phyloP scores from a whole-genome alignment of 2,113 vertebrate species.

The Cacatua alba region DNA sequence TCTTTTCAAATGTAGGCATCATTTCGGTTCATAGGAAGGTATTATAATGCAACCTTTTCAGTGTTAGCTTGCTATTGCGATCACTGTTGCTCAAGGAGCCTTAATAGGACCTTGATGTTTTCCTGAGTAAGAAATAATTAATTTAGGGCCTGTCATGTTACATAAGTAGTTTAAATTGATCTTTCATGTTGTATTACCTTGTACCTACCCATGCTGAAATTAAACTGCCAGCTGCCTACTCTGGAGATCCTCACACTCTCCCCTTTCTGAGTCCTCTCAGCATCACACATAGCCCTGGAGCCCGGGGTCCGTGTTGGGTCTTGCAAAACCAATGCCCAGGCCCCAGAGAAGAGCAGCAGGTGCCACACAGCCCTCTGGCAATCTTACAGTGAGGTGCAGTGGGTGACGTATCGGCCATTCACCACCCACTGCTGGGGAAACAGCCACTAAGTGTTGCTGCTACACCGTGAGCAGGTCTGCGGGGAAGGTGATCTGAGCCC shows the following conservation, averaged over 20 bases:
- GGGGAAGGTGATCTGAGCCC: not conserved
- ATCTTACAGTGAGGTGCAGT: not conserved
- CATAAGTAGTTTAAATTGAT: slow-evolving; percentile 38
- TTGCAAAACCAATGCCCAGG: not conserved
- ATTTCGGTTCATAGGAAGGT: not conserved
- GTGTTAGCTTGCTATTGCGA: not conserved
- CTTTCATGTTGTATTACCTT: slow-evolving; percentile 49
- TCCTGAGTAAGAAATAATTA: slow-evolving; percentile 40
- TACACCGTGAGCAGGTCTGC: not conserved
- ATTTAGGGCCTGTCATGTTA: slow-evolving; percentile 34
- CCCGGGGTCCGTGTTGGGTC: not conserved
- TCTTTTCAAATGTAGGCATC: not conserved
- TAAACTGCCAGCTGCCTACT: not conserved
- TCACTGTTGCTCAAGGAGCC: not conserved
- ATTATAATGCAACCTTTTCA: not conserved
- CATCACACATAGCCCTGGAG: not conserved
- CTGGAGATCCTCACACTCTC: not conserved
- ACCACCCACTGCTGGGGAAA: not conserved
- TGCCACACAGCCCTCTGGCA: not conserved
- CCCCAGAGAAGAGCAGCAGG: not conserved
- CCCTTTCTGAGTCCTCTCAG: not conserved
- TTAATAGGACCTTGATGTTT: slow-evolving; percentile 42
- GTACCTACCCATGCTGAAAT: slow-evolving; percentile 2
- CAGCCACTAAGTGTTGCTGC: not conserved
- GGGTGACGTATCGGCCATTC: not conserved